Evolutionary conservation across 2,113 vertebrate genomes (phyloP), one percentile per base, ranked within the genome.

Genomic region (Amphiprion ocellaris): DNA sequence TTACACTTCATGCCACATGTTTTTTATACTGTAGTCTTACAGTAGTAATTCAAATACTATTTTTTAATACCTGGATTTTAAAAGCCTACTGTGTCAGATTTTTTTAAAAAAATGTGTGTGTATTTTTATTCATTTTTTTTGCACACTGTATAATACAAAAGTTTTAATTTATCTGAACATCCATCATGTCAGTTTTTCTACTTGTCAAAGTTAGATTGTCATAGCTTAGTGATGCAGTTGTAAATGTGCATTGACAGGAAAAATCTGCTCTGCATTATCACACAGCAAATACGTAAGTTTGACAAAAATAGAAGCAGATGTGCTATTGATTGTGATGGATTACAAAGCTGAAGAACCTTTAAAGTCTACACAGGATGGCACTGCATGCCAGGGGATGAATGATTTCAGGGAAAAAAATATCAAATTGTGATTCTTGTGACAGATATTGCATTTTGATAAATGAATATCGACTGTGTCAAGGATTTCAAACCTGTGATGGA

Each of bases 301-400:
- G 0, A 47, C 39, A 26, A 69, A 30, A 58, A 58, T 15, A 4
- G 44, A 33, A 24, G 69, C 55, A 71, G n/a, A 37, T 49, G 41
- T 49, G 26, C 33, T 37, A 23, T 10, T 56, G 55, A 62, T 41
- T 14, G 47, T 54, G 64, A 61, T 61, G 23, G 39, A 61, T 41
- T 47, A 17, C 47, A 17, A 49, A 49, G 47, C 15, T 49, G 5
- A 49, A 49, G 47, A 49, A 10, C 15, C 15, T 49, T 30, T 5
- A 26, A 26, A 26, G 26, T 26, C 26, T 26, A 26, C 26, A 26
- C 26, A 26, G 26, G 26, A 26, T 26, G 26, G 3, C 26, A 26
- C 26, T 26, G 26, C 26, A 30, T 30, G 5, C 30, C 30, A 30
- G 3, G 30, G 26, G 30, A 2, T 30, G 30, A 30, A 30, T 4